Percentiles rank a stretch among this genome's conserved stretches.
These are phyloP conservation scores for Chelonia mydas DNA, from an alignment of 2,797 vertebrate species.

Conservation along the genomic window DNA sequence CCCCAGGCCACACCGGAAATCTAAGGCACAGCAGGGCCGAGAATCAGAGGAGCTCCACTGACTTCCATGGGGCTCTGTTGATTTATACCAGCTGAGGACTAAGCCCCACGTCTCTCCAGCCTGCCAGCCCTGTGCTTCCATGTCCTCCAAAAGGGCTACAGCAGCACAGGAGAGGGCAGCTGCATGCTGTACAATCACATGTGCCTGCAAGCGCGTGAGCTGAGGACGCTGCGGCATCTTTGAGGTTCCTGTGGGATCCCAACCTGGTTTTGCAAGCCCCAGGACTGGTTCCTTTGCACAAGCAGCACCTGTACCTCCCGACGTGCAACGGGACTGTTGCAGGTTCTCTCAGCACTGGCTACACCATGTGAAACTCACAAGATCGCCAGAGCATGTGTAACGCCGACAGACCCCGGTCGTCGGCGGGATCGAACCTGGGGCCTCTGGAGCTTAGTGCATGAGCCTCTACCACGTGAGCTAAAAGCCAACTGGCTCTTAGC, in stretches of 20 bases:
- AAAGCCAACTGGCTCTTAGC: no score
- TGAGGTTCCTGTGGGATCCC: background rate
- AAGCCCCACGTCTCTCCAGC: no score
- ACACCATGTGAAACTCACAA: background rate
- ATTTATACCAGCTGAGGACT: background rate
- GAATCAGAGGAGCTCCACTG: no score
- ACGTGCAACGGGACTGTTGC: background rate
- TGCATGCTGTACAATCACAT: no score
- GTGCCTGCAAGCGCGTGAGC: no score
- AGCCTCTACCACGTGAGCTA: no score
- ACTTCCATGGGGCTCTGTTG: background rate
- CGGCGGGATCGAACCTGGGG: no score
- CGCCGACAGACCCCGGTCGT: no score
- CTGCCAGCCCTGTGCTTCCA: background rate
- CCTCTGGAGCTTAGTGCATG: no score
- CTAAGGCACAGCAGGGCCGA: background rate
- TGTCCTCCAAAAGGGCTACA: background rate
- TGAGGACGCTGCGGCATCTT: background rate
- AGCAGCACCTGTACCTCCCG: background rate
- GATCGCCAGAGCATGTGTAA: background rate
- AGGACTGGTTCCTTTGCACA: accelerated
- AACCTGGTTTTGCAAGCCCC: background rate
- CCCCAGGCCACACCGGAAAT: no score
- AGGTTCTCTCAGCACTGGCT: background rate
- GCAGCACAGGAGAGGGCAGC: background rate